Percentiles rank a stretch among this genome's conserved stretches.
These are phyloP conservation scores for Pagrus major DNA, from an alignment of 2,113 vertebrate species.

Conservation along the genomic window DNA sequence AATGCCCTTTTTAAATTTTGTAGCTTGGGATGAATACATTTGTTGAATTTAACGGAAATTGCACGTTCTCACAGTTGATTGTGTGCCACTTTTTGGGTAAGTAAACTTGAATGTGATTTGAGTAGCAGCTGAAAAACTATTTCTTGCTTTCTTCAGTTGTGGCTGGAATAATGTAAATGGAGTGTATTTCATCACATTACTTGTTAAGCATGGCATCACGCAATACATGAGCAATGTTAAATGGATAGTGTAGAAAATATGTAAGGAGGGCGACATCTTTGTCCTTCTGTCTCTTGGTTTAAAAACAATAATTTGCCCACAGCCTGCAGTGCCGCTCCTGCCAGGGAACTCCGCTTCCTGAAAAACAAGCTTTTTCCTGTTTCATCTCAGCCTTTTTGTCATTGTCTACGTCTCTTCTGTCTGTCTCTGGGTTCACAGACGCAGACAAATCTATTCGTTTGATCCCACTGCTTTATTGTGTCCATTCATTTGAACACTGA, in stretches of 20 bases:
- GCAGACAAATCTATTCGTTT: conserved; percentile 39
- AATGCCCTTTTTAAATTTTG: neutral
- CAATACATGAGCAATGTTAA: neutral
- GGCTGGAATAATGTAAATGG: neutral
- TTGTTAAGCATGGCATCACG: neutral
- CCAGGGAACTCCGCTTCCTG: conserved; percentile 24
- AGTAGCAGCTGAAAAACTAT: neutral
- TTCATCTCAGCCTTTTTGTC: conserved; percentile 64
- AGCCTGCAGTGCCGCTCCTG: conserved; percentile 10
- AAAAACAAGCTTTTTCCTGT: conserved; percentile 42
- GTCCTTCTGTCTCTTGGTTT: neutral
- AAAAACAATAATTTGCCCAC: conserved; percentile 29
- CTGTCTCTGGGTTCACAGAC: conserved; percentile 45
- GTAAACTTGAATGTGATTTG: neutral
- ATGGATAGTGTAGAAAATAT: neutral
- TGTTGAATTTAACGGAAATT: too few species aligned
- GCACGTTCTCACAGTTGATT: too few species aligned
- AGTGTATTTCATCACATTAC: conserved; percentile 14
- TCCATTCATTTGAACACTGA: conserved; percentile 26
- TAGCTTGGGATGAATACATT: too few species aligned
- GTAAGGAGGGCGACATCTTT: neutral
- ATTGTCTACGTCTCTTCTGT: conserved; percentile 34
- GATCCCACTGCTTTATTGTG: conserved; percentile 56
- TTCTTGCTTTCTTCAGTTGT: neutral
- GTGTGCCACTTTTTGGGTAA: neutral